Percentiles rank a stretch among this genome's conserved stretches.
Conservation (phyloP, 2,888 invertebrate genomes). For the Euclidia mi region DNA sequence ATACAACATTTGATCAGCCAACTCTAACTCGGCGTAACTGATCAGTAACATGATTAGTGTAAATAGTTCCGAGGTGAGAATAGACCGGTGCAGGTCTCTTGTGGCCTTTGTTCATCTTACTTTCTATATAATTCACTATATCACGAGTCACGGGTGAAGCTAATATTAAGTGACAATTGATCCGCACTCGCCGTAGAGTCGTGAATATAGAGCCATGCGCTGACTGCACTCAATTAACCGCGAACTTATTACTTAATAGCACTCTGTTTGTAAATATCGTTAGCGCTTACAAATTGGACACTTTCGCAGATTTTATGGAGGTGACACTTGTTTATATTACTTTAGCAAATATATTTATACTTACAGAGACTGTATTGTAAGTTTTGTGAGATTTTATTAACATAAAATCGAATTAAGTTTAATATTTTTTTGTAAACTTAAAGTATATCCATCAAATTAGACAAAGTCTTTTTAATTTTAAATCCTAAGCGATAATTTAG, state of each 20-base stretch:
- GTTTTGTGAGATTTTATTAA: too few species aligned
- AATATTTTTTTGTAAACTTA: too few species aligned
- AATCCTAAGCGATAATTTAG: too few species aligned
- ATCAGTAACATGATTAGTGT: background rate
- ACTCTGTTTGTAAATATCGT: conserved; percentile 6
- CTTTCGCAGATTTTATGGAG: too few species aligned
- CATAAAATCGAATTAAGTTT: too few species aligned
- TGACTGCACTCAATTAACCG: conserved; percentile 47
- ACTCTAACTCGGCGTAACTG: too few species aligned
- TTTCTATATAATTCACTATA: conserved; percentile 14
- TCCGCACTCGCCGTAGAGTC: conserved; percentile 31
- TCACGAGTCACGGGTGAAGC: conserved; percentile 14
- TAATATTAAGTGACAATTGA: conserved; percentile 23
- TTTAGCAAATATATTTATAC: too few species aligned
- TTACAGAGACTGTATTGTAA: too few species aligned
- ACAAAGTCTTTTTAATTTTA: too few species aligned
- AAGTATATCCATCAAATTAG: too few species aligned
- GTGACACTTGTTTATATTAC: too few species aligned
- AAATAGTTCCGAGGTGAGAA: conserved; percentile 1
- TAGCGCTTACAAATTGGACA: background rate
- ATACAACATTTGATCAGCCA: too few species aligned
- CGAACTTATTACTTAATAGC: conserved; percentile 43
- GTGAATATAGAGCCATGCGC: conserved; percentile 49
- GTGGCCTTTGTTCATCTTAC: conserved; percentile 3
- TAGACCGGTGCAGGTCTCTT: background rate